Conservation (phyloP, 2,888 invertebrate genomes). For the Dioctria rufipes region DNA sequence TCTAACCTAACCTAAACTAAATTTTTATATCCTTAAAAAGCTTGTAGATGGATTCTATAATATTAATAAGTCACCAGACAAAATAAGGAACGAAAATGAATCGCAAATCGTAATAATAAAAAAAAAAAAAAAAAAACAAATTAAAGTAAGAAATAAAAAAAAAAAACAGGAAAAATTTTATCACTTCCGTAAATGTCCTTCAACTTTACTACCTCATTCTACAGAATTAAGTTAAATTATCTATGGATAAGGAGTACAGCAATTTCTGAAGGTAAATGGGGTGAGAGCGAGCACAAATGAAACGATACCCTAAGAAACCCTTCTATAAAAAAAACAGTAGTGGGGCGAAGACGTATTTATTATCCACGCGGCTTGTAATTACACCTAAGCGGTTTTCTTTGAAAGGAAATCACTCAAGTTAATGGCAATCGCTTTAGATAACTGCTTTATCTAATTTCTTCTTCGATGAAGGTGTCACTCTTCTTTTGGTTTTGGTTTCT, state of each 20-base stretch:
- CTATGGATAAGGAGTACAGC: not conserved
- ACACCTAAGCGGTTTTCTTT: slow-evolving; percentile 54
- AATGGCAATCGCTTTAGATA: slow-evolving; percentile 52
- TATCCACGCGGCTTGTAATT: slow-evolving; percentile 50
- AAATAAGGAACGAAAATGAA: too few species aligned
- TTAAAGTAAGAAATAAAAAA: too few species aligned
- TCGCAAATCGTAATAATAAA: too few species aligned
- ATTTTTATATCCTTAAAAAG: too few species aligned
- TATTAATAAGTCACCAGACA: too few species aligned
- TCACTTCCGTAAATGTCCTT: too few species aligned
- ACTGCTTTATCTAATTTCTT: slow-evolving; percentile 50
- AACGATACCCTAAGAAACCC: slow-evolving; percentile 1
- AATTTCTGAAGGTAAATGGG: slow-evolving; percentile 8
- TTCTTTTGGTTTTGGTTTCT: slow-evolving; percentile 30
- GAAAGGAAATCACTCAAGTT: slow-evolving; percentile 53
- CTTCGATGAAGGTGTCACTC: slow-evolving; percentile 36
- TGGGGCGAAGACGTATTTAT: slow-evolving; percentile 41
- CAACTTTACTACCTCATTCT: too few species aligned
- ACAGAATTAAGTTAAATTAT: slow-evolving; percentile 4
- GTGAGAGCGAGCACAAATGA: not conserved
- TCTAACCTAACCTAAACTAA: too few species aligned
- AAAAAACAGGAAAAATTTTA: too few species aligned
- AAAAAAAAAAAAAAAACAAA: too few species aligned
- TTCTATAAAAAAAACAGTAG: slow-evolving; percentile 2
- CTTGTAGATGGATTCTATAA: too few species aligned